These are phyloP conservation scores for Cetoscarus ocellatus DNA, from an alignment of 2,797 vertebrate genomes.

Conservation along the genomic window DNA sequence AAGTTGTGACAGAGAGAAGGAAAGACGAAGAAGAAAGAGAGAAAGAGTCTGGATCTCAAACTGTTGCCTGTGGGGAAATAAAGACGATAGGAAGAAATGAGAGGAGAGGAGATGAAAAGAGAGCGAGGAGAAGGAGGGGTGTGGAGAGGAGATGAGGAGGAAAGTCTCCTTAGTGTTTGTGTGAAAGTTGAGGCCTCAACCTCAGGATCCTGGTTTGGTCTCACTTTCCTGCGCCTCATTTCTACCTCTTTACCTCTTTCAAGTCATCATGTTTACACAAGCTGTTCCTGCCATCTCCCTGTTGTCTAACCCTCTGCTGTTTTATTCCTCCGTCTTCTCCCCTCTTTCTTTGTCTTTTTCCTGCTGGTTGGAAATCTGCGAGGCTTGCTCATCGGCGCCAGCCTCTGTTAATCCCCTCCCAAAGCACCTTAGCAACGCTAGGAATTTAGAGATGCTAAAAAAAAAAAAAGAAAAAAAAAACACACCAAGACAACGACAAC, in stretches of 20 bases:
- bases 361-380: slow-evolving; percentile 82
- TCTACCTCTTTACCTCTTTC: slow-evolving; percentile 76
- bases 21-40: slow-evolving; percentile 41
- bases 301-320: slow-evolving; percentile 75
- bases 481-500: slow-evolving; percentile 70
- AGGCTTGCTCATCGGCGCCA: slow-evolving; percentile 84
- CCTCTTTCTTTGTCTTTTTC: slow-evolving; percentile 75
- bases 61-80: slow-evolving; percentile 61
- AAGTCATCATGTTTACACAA: slow-evolving; percentile 83
- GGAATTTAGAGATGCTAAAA: slow-evolving; percentile 85
- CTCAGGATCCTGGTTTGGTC: slow-evolving; percentile 69
- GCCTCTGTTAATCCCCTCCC: slow-evolving; percentile 84
- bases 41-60: slow-evolving; percentile 75
- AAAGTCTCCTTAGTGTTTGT: slow-evolving; percentile 22
- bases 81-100: slow-evolving; percentile 53
- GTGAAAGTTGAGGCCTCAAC: slow-evolving; percentile 66
- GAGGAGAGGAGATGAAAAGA: slow-evolving; percentile 43
- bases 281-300: slow-evolving; percentile 71
- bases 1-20: slow-evolving; percentile 69
- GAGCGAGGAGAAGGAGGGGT: slow-evolving; percentile 29
- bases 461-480: slow-evolving; percentile 45
- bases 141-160: slow-evolving; percentile 32
- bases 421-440: slow-evolving; percentile 88
- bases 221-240: slow-evolving; percentile 53
- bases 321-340: slow-evolving; percentile 66